Evolutionary conservation across 2,113 vertebrate genomes (phyloP).

Genomic region (Phyllostomus hastatus): DNA sequence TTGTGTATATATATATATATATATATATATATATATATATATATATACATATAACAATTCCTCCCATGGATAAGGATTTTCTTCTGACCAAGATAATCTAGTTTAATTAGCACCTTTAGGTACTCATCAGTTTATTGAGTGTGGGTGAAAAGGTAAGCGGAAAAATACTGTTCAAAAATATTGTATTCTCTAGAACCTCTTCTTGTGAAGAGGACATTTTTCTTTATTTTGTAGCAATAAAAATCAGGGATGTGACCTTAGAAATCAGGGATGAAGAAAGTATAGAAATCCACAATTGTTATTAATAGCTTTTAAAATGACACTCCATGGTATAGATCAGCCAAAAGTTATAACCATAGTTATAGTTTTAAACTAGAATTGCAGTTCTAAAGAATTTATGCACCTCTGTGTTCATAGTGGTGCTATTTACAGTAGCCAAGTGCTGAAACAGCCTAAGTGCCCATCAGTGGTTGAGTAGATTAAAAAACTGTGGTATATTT

Average conservation of each 20-base stretch:
- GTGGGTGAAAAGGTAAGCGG: background rate
- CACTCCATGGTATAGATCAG: background rate
- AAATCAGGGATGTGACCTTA: background rate
- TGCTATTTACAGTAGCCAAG: too few species aligned
- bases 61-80: background rate
- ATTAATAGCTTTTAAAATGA: background rate
- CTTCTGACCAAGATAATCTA: background rate
- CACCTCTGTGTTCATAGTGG: too few species aligned
- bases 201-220: background rate
- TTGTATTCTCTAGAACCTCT: background rate
- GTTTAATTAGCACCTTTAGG: background rate
- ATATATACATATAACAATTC: background rate
- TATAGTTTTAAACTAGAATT: constrained; percentile 44
- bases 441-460: too few species aligned
- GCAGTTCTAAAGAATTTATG: too few species aligned
- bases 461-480: too few species aligned
- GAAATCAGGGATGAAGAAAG: background rate
- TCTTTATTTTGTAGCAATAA: background rate
- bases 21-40: too few species aligned
- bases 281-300: background rate
- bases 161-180: background rate
- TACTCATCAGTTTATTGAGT: background rate
- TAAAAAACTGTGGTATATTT: too few species aligned
- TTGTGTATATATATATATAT: background rate
- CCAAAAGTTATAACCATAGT: background rate